These are phyloP conservation scores for Ceratosolen solmsi DNA, from an alignment of 1,140 invertebrate genomes.

Conservation along the genomic window DNA sequence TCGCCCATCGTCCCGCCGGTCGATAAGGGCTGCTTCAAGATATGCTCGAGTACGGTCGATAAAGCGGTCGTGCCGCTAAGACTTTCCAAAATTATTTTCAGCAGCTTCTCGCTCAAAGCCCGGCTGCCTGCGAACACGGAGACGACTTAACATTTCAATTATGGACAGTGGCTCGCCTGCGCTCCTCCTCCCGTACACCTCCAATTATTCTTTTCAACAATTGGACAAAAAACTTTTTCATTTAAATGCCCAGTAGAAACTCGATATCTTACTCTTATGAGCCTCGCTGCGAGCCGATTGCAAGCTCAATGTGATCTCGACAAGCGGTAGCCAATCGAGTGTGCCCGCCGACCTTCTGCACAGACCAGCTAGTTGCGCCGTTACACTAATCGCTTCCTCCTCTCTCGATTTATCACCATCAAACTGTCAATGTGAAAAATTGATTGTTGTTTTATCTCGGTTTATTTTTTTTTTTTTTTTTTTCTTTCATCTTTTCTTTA, in stretches of 20 bases:
- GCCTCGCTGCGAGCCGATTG: constrained; percentile 60
- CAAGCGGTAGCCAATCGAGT: constrained; percentile 70
- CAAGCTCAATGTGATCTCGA: constrained; percentile 66
- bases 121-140: constrained; percentile 32
- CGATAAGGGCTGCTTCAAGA: constrained; percentile 70
- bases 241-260: neutral
- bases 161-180: no score
- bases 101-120: constrained; percentile 64
- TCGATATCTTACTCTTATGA: constrained; percentile 58
- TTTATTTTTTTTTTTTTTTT: no score
- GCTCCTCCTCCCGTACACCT: no score
- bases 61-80: constrained; percentile 69
- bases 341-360: constrained; percentile 69
- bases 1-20: constrained; percentile 71
- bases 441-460: no score
- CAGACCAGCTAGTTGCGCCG: constrained; percentile 64
- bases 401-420: constrained; percentile 50
- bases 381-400: constrained; percentile 60
- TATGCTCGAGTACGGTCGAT: constrained; percentile 69
- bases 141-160: neutral
- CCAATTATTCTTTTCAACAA: neutral
- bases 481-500: neutral
- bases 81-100: constrained; percentile 68
- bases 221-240: neutral
- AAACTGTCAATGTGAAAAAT: no score